Conservation (phyloP, 2,888 invertebrate genomes). For the Drosophila meridionalis region DNA sequence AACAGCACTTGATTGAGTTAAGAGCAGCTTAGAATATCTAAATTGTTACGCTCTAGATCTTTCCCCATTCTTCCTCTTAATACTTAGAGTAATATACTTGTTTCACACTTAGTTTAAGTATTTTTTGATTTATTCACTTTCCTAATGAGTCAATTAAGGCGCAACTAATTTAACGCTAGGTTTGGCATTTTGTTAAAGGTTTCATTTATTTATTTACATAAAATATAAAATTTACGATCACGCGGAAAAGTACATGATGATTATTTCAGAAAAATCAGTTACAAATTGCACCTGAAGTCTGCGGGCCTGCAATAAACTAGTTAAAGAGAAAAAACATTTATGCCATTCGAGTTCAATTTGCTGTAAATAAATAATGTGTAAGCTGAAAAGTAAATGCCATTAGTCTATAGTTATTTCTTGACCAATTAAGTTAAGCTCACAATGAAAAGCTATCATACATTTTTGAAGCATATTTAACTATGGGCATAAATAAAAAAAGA, state of each 20-base stretch:
- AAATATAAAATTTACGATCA: neutral
- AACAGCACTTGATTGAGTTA: slow-evolving; percentile 10
- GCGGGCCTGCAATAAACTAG: neutral
- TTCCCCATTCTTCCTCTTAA: neutral
- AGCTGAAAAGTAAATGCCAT: neutral
- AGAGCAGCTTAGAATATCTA: neutral
- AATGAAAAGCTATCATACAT: neutral
- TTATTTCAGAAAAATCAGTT: neutral
- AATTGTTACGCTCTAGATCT: neutral
- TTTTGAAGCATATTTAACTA: neutral
- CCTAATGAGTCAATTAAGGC: slow-evolving; percentile 4
- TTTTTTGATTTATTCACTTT: slow-evolving; percentile 13
- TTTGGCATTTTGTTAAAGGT: neutral
- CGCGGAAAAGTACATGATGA: neutral
- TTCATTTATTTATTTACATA: neutral
- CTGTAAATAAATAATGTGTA: slow-evolving; percentile 8
- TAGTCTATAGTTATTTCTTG: slow-evolving; percentile 1
- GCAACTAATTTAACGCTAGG: slow-evolving; percentile 1
- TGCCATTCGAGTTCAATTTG: neutral
- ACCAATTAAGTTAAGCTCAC: neutral
- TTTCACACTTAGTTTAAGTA: slow-evolving; percentile 16
- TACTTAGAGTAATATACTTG: neutral
- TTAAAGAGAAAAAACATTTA: neutral
- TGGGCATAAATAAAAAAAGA: neutral
- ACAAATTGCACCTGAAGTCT: neutral